These are phyloP conservation scores for Clunio marinus DNA, from an alignment of 2,888 invertebrate genomes.

Conservation along the genomic window DNA sequence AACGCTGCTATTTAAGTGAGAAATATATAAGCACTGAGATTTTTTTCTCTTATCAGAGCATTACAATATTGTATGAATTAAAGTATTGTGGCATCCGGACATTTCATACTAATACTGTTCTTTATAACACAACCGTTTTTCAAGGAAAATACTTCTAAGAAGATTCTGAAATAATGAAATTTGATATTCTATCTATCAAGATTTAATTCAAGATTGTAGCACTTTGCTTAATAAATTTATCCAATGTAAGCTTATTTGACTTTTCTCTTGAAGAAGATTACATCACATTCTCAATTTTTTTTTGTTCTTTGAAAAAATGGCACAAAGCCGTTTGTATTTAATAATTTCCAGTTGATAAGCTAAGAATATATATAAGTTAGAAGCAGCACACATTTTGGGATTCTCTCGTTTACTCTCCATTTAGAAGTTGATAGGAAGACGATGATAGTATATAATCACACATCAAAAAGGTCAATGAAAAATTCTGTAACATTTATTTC, in stretches of 20 bases:
- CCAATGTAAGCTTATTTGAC: too few relatives aligned
- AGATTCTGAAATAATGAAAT: too few relatives aligned
- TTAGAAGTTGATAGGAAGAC: neutral
- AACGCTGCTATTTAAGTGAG: too few relatives aligned
- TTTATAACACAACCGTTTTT: too few relatives aligned
- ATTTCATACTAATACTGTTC: neutral
- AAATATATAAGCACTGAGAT: neutral
- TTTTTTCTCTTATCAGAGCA: neutral
- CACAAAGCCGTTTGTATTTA: neutral
- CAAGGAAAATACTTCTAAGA: too few relatives aligned
- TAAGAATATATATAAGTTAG: constrained; percentile 1
- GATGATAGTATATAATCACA: constrained; percentile 19
- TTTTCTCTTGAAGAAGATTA: neutral
- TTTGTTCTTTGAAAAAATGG: constrained; percentile 4
- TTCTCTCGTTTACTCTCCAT: neutral
- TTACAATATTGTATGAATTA: constrained; percentile 4
- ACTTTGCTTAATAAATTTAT: too few relatives aligned
- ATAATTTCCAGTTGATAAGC: constrained; percentile 15
- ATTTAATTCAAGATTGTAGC: too few relatives aligned
- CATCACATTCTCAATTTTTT: neutral
- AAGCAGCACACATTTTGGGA: constrained; percentile 4
- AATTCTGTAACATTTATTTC: constrained; percentile 30
- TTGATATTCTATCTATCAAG: too few relatives aligned
- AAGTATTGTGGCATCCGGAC: constrained; percentile 16
- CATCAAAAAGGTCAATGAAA: constrained; percentile 31